Base-by-base conservation (phyloP, 2,113 vertebrate species). In the Calyptommatus sinebrachiatus region DNA sequence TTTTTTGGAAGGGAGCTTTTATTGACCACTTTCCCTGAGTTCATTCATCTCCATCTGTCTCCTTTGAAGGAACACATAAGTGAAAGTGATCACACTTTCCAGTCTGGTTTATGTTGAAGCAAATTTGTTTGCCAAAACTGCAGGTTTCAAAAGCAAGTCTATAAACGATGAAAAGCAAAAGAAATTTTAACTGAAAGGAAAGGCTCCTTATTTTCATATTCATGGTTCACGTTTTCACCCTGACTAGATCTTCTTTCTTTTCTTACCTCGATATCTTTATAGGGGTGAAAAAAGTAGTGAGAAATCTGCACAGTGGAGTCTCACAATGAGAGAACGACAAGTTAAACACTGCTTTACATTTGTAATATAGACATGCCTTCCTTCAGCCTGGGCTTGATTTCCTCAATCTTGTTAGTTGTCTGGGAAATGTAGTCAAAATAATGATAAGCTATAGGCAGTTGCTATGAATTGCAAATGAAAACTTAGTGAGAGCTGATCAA, bases 401-500 rank as follows among this genome's bases (percentile, higher is more conserved):
- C 79, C 84, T 73, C 57, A 71, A 81, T 45, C 80, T 80, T 81
- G 79, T 83, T 75, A 76, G 20, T 68, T 60, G 41, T 70, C 67
- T 86, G 79, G 82, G 66, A 80, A 48, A 73, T 45, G 82, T 82
- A 92, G 92, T 85, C 90, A 89, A 91, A 93, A 92, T 90, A 89
- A 80, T 57, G 66, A 46, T 77, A 86, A 83, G 70, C 83, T 67
- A 77, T 50, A 82, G 83, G 89, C 16, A 81, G 84, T 90, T 89
- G 80, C 82, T 83, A 90, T 89, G 80, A 90, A 88, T 88, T 88
- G 24, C 73, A 92, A 80, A 83, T 88, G 78, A 89, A 89, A 90
- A 89, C 50, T 81, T 72, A 76, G 71, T 75, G 77, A 31, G 85
- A 92, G 71, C 14, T 85, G 78, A 92, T 92, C 89, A 87, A 87